Evolutionary conservation across 1,140 invertebrate genomes (phyloP).

Genomic region (Papilio dardanus): DNA sequence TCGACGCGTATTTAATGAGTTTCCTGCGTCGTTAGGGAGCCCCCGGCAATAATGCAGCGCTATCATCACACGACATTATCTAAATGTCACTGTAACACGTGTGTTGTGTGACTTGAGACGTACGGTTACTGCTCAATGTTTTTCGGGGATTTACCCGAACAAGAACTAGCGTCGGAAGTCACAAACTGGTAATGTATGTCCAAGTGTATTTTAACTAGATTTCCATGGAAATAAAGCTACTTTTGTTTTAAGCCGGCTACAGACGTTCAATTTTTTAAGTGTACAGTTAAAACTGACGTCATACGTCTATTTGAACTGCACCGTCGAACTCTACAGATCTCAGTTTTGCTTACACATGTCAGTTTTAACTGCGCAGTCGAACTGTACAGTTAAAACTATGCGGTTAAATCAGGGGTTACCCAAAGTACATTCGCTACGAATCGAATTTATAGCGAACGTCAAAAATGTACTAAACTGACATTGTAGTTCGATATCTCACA

Average conservation of each 20-base stretch:
- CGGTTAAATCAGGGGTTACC: too few species aligned
- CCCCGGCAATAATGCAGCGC: conserved; percentile 69
- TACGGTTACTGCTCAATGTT: conserved; percentile 23
- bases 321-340: too few species aligned
- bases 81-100: conserved; percentile 38
- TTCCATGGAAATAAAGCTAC: neutral
- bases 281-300: too few species aligned
- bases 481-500: too few species aligned
- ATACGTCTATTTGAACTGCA: too few species aligned
- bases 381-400: too few species aligned
- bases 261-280: too few species aligned
- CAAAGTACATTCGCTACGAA: too few species aligned
- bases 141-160: conserved; percentile 29
- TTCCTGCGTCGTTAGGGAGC: conserved; percentile 75
- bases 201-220: neutral
- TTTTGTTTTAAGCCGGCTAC: neutral
- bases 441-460: too few species aligned
- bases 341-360: too few species aligned
- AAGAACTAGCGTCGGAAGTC: neutral
- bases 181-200: neutral
- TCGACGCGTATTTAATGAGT: conserved; percentile 76
- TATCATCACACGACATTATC: conserved; percentile 74
- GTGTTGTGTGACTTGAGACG: conserved; percentile 31
- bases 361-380: too few species aligned
- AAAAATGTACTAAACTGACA: too few species aligned